Conservation (phyloP, 2,797 vertebrate species). For the Perodicticus potto region DNA sequence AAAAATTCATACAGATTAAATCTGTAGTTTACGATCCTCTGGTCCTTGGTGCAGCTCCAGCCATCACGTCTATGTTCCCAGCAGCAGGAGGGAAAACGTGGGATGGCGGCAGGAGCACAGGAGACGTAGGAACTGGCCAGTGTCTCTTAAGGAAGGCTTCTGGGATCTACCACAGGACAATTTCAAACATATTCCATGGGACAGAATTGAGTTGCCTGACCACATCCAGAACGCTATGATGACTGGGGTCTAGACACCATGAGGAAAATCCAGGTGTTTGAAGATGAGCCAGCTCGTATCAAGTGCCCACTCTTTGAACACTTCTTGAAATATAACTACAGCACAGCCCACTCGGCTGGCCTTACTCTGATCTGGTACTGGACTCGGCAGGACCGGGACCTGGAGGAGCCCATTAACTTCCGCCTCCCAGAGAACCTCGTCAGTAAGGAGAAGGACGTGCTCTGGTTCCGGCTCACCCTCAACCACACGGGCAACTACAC, state of each 20-base stretch:
- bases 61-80: not conserved
- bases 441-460: slow-evolving; percentile 91
- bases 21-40: slow-evolving; percentile 28
- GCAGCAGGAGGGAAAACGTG: not conserved
- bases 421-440: slow-evolving; percentile 90
- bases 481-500: slow-evolving; percentile 94
- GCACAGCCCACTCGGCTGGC: slow-evolving; percentile 91
- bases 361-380: slow-evolving; percentile 95
- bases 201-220: not conserved
- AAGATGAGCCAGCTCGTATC: slow-evolving; percentile 93
- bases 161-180: not conserved
- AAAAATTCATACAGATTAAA: not conserved
- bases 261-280: slow-evolving; percentile 90
- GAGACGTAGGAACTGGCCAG: not conserved
- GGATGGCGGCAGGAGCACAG: not conserved
- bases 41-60: not conserved
- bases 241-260: slow-evolving; percentile 93
- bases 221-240: slow-evolving; percentile 86
- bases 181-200: not conserved
- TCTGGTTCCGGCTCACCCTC: slow-evolving; percentile 93
- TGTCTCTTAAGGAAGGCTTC: not conserved
- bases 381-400: slow-evolving; percentile 89
- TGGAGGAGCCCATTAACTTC: slow-evolving; percentile 94
- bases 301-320: slow-evolving; percentile 94
- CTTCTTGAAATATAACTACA: slow-evolving; percentile 93